Evolutionary conservation across 2,113 vertebrate genomes (phyloP).

Genomic region (Tor tambroides): DNA sequence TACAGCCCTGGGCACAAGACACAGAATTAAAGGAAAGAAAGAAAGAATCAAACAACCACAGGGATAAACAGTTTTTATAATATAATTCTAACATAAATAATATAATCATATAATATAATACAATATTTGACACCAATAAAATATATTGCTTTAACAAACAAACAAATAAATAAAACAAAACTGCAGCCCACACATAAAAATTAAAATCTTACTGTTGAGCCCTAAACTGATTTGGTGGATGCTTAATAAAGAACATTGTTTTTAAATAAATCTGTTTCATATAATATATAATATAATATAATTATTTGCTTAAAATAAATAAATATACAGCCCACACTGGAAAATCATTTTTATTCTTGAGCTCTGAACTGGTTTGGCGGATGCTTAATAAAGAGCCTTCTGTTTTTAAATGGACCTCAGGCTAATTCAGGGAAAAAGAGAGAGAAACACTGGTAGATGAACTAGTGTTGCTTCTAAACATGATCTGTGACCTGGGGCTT

Average conservation of each 20-base stretch:
- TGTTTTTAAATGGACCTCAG: neutral
- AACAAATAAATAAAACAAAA: too few relatives aligned
- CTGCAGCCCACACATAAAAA: too few relatives aligned
- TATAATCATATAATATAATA: too few relatives aligned
- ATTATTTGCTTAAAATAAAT: neutral
- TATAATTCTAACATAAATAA: too few relatives aligned
- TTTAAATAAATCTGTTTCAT: too few relatives aligned
- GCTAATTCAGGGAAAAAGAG: neutral
- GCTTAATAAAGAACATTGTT: neutral
- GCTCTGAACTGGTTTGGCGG: neutral
- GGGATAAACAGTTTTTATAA: neutral
- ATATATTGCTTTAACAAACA: too few relatives aligned
- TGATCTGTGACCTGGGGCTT: slow-evolving; percentile 22
- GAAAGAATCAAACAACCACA: neutral
- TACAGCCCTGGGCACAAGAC: neutral
- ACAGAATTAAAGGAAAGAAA: neutral
- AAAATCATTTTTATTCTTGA: neutral
- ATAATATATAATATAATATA: too few relatives aligned
- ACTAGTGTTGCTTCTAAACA: neutral
- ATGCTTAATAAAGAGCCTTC: neutral
- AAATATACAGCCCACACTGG: neutral
- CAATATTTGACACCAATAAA: too few relatives aligned
- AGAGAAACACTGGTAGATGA: neutral
- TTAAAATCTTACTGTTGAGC: too few relatives aligned
- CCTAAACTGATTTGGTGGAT: neutral